phyloP scores from a whole-genome alignment of 2,113 vertebrate genomes.

The Brevimyrus niger region DNA sequence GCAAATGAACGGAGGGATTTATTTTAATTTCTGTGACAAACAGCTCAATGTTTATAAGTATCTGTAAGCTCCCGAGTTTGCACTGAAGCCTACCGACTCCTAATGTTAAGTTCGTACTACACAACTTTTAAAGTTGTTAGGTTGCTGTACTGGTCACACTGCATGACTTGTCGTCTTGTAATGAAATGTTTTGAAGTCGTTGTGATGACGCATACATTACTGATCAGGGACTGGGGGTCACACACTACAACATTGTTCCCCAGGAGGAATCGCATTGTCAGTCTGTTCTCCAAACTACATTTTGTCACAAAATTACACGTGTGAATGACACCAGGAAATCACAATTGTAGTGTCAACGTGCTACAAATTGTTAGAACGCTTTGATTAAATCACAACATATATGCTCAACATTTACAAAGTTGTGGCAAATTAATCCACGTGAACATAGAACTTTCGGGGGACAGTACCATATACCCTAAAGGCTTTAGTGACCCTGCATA shows the following conservation, averaged over 20 bases:
- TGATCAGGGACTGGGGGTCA: neutral
- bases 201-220: neutral
- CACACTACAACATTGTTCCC: neutral
- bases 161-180: neutral
- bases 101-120: neutral
- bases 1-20: slow-evolving; percentile 34
- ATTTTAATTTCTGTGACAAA: neutral
- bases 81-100: neutral
- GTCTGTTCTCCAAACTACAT: neutral
- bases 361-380: neutral
- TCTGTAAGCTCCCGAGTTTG: neutral
- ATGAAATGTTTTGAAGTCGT: neutral
- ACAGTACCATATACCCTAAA: neutral
- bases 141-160: neutral
- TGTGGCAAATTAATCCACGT: neutral
- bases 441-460: neutral
- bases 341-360: neutral
- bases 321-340: neutral
- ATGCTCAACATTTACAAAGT: neutral
- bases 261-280: neutral
- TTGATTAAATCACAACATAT: neutral
- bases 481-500: neutral
- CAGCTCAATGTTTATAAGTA: neutral
- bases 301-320: neutral
- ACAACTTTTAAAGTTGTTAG: neutral